phyloP scores from a whole-genome alignment of 2,888 invertebrate genomes.

The Mamestra brassicae region DNA sequence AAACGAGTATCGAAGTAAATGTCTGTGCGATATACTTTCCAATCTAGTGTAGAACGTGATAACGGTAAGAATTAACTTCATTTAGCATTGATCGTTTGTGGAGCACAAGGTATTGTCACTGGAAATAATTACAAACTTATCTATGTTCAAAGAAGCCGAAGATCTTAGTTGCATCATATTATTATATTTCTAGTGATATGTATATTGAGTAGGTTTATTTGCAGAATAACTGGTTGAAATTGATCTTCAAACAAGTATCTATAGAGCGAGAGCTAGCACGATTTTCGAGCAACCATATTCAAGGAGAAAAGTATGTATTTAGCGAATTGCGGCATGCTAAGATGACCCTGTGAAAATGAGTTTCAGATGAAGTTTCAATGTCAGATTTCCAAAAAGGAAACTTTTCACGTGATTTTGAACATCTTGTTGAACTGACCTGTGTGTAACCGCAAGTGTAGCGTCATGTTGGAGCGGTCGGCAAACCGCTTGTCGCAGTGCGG shows the following conservation, averaged over 20 bases:
- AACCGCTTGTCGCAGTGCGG: constrained; percentile 95
- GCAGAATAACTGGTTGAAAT: no score
- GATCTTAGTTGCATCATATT: not conserved
- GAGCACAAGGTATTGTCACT: constrained; percentile 36
- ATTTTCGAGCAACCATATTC: no score
- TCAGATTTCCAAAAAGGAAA: no score
- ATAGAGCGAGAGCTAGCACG: no score
- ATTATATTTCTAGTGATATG: not conserved
- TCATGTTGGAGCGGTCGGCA: constrained; percentile 96
- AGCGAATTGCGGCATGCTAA: no score
- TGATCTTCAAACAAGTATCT: not conserved
- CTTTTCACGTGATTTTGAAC: constrained; percentile 80
- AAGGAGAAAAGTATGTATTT: no score
- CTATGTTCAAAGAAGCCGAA: constrained; percentile 13
- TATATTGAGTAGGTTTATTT: not conserved
- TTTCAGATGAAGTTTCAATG: no score
- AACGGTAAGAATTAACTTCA: constrained; percentile 23
- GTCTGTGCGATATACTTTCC: not conserved
- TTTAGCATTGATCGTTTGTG: constrained; percentile 29
- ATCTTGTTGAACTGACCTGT: constrained; percentile 93
- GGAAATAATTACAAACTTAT: constrained; percentile 12
- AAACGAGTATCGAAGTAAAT: not conserved
- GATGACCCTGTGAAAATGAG: no score
- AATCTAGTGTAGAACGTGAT: constrained; percentile 13
- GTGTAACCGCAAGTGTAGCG: constrained; percentile 94